Base-by-base conservation (phyloP, 2,797 vertebrate species). In the Hydrocynus forskahlii region DNA sequence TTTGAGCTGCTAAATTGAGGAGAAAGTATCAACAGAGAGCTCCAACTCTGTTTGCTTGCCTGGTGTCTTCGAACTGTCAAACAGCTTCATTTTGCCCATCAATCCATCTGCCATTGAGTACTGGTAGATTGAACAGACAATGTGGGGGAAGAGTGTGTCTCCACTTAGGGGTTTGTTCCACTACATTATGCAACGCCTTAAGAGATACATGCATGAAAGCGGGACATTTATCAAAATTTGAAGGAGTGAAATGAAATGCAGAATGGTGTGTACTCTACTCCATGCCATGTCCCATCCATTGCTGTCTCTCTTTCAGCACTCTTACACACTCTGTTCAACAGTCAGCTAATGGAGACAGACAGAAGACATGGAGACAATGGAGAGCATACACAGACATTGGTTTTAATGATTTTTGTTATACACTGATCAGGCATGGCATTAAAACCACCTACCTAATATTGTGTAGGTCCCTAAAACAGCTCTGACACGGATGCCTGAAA, bases 131-230 rank as follows among this genome's bases (percentile, higher is more conserved):
- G 89, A 90, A 89, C 88, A 90, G 88, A 89, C 87, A 89, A 89
- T 91, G 88, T 83, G 81, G 80, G 84, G 88, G 81, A 85, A 80
- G 84, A 75, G 81, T 88, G 86, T 79, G 69, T 75, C 87, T 88
- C 87, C 91, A 88, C 83, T 84, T 79, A 91, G 87, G 88, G 89
- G 89, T 92, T 91, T 91, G 91, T 93, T 94, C 92, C 91, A 91
- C 88, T 52, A 92, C 92, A 92, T 93, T 93, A 93, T 87, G 81
- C 86, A 23, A 40, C 79, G 88, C 86, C 89, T 89, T 86, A 82
- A 80, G 83, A 86, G 86, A 88, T 60, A 83, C 88, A 43, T 87
- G 83, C 38, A 69, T 57, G 68, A 88, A 82, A 76, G 85, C 76
- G 43, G 79, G 54, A 74, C 79, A 77, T 83, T 86, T 82, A 83